Evolutionary conservation across 2,797 vertebrate species (phyloP), one percentile per base, ranked within the genome.

Genomic region (Anguilla marmorata): DNA sequence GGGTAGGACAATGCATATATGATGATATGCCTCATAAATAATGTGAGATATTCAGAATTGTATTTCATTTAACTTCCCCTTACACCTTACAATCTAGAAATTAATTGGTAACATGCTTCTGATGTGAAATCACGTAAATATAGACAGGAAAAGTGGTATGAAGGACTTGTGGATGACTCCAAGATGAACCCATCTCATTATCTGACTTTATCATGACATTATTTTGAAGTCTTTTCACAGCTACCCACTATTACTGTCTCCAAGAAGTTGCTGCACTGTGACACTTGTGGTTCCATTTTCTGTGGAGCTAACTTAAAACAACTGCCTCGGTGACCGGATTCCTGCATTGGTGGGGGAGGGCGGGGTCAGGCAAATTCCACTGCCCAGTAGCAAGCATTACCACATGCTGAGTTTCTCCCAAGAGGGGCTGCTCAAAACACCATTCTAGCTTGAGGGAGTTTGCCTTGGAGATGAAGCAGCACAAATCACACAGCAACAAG

Each of bases 281-380:
- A 76, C 27, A 37, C 30, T 76, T 37, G n/a, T 8, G 11, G 72
- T 37, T 76, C 33, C 30, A 76, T 76, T 8, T 14, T 21, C 86
- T 60, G 24, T 30, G 37, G 45, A 14, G 24, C 14, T 27, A 45
- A 66, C 48, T 52, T 79, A 45, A 58, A 24, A 45, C 27, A 58
- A 66, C 85, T 33, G 37, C 30, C 37, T 37, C 21, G n/a, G 14
- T 48, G n/a, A 33, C 76, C 27, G 21, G 37, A 54, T 72, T 72
- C 50, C 16, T 69, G 9, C 9, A 52, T 74, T 56, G 41, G 54
- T 27, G 48, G 63, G 9, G 45, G 52, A 82, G 88, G 52, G 85
- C 24, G n/a, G 63, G 63, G n/a, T 69, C 63, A 69, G 69, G 86
- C 87, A 82, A 80, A 82, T 85, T 82, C 85, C 82, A 87, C 82